These are phyloP conservation scores for Rhizomys pruinosus DNA, from an alignment of 2,113 vertebrate genomes.

Conservation along the genomic window DNA sequence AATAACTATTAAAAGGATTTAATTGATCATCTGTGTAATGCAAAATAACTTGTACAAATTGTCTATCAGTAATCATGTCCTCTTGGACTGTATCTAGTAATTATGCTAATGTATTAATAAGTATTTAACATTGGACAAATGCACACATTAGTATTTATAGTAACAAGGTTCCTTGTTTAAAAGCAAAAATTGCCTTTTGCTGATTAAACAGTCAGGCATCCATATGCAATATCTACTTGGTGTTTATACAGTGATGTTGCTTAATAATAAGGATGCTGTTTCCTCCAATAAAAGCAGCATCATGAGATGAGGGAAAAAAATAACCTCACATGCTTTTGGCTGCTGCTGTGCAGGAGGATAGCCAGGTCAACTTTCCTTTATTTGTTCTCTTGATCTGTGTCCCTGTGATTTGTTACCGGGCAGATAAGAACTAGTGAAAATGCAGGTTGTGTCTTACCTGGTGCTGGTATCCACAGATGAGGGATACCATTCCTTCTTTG, in stretches of 20 bases:
- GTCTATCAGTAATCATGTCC: not conserved
- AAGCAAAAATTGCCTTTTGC: not conserved
- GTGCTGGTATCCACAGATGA: too few species aligned
- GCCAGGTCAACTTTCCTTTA: not conserved
- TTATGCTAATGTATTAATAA: constrained; percentile 4
- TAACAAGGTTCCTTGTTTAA: not conserved
- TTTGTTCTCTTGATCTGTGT: not conserved
- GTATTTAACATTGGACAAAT: not conserved
- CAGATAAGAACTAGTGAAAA: not conserved
- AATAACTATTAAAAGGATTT: not conserved
- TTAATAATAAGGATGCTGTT: too few species aligned
- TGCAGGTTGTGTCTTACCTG: not conserved
- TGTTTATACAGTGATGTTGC: not conserved
- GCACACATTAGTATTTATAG: not conserved
- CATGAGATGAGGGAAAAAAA: too few species aligned
- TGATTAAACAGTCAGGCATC: not conserved
- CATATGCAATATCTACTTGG: too few species aligned
- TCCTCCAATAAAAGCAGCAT: not conserved
- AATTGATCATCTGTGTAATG: not conserved
- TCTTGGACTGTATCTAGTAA: constrained; percentile 1
- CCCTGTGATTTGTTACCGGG: not conserved
- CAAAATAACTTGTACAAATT: not conserved
- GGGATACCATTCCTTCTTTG: too few species aligned
- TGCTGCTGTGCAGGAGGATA: not conserved
- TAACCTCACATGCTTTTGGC: not conserved